phyloP scores from a whole-genome alignment of 2,888 invertebrate species.

The Dasysyrphus albostriatus region DNA sequence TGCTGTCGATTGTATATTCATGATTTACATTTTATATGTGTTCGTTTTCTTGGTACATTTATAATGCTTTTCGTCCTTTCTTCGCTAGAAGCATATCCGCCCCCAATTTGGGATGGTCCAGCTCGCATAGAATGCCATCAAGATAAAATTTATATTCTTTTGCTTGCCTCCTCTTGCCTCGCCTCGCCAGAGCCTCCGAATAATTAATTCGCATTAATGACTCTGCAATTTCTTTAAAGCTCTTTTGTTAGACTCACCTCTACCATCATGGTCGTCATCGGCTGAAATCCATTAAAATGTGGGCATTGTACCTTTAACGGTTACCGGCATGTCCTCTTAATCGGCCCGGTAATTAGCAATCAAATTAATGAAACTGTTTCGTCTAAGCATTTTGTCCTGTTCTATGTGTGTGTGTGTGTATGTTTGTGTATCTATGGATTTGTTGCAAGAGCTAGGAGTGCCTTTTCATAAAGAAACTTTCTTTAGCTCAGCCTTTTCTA shows the following conservation, averaged over 20 bases:
- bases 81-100: slow-evolving; percentile 21
- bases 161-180: not conserved
- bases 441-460: not conserved
- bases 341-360: slow-evolving; percentile 69
- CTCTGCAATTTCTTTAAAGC: slow-evolving; percentile 27
- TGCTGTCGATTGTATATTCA: not conserved
- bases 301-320: slow-evolving; percentile 20
- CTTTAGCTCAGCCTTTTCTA: slow-evolving; percentile 35
- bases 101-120: slow-evolving; percentile 2
- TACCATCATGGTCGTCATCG: slow-evolving; percentile 18
- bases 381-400: slow-evolving; percentile 3
- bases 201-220: slow-evolving; percentile 64
- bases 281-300: slow-evolving; percentile 36
- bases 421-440: not conserved
- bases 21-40: slow-evolving; percentile 19
- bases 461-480: slow-evolving; percentile 13
- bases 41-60: slow-evolving; percentile 1
- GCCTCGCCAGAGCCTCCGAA: not conserved
- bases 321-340: slow-evolving; percentile 51
- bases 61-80: slow-evolving; percentile 18
- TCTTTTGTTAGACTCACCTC: slow-evolving; percentile 27
- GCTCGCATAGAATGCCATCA: not conserved
- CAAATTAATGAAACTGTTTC: slow-evolving; percentile 62
- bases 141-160: slow-evolving; percentile 33
- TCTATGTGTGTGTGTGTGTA: not conserved